Conservation (phyloP, 2,888 invertebrate genomes). For the Lasioglossum marginatum region DNA sequence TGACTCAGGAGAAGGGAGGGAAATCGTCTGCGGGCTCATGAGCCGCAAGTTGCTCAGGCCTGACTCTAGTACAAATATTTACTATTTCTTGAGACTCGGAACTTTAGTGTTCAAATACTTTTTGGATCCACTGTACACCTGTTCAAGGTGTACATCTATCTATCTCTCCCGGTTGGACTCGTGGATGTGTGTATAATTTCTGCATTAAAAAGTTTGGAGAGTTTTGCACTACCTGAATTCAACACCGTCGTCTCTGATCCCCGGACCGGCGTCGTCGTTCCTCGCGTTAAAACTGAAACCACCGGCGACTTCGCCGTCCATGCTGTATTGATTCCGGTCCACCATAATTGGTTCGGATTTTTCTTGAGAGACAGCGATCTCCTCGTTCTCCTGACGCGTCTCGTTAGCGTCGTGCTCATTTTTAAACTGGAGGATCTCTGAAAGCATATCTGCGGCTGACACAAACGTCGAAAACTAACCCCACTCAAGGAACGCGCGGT, state of each 20-base stretch:
- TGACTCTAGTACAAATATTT: background rate
- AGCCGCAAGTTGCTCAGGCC: too few species aligned
- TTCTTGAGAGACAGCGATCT: slow-evolving; percentile 66
- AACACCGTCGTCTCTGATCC: slow-evolving; percentile 75
- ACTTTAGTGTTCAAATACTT: background rate
- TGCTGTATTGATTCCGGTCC: slow-evolving; percentile 78
- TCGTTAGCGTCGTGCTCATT: slow-evolving; percentile 71
- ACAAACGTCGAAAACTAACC: background rate
- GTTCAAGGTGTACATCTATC: background rate
- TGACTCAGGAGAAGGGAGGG: too few species aligned
- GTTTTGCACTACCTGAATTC: slow-evolving; percentile 75
- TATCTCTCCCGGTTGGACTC: background rate
- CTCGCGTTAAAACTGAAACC: slow-evolving; percentile 64
- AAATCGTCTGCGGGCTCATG: too few species aligned
- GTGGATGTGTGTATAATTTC: slow-evolving; percentile 11
- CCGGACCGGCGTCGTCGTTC: slow-evolving; percentile 71
- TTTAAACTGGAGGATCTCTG: slow-evolving; percentile 81
- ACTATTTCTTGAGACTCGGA: background rate
- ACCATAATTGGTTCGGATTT: slow-evolving; percentile 74
- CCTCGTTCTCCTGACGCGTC: slow-evolving; percentile 61
- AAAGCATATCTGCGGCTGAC: slow-evolving; percentile 45
- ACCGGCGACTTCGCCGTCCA: slow-evolving; percentile 67
- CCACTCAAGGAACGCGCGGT: background rate
- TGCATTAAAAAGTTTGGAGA: slow-evolving; percentile 12
- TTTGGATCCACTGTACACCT: background rate